Percentiles rank a stretch among this genome's conserved stretches.
Evolutionary conservation across 2,888 invertebrate genomes (phyloP).

Genomic region (Pachymerium ferrugineum): DNA sequence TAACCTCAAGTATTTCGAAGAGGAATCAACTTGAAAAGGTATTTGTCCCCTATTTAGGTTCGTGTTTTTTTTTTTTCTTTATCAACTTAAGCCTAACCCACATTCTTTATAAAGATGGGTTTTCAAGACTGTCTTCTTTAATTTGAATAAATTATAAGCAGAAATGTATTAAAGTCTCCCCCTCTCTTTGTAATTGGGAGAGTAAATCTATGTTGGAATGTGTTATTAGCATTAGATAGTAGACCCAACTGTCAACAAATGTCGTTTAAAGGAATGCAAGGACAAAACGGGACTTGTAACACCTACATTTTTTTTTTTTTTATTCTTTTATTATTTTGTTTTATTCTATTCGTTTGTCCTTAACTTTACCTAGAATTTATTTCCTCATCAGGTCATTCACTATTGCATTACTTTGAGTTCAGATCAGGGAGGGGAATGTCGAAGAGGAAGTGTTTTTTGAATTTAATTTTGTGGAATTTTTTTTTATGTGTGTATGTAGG

Average conservation of each 20-base stretch:
- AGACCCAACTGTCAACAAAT: not conserved
- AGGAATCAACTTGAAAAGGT: not conserved
- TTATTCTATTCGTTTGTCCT: not conserved
- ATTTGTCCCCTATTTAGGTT: not conserved
- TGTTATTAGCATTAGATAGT: not conserved
- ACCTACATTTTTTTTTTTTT: not conserved
- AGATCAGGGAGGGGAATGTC: not conserved
- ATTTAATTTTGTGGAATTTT: no score
- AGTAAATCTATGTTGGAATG: not conserved
- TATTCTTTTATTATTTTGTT: not conserved
- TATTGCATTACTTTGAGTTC: not conserved
- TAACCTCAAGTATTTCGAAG: not conserved
- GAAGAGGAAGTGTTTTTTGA: not conserved
- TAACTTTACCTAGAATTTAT: not conserved
- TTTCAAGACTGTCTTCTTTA: no score
- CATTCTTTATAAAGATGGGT: conserved; percentile 9
- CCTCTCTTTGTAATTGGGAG: no score
- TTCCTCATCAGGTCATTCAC: not conserved
- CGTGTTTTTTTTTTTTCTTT: not conserved
- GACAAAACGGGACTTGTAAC: not conserved
- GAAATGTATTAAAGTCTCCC: no score
- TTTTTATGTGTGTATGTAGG: no score
- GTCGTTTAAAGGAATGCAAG: not conserved
- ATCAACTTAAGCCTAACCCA: not conserved
- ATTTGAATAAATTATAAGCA: no score